phyloP scores from a whole-genome alignment of 2,888 invertebrate species.

The Brachypterus glaber region DNA sequence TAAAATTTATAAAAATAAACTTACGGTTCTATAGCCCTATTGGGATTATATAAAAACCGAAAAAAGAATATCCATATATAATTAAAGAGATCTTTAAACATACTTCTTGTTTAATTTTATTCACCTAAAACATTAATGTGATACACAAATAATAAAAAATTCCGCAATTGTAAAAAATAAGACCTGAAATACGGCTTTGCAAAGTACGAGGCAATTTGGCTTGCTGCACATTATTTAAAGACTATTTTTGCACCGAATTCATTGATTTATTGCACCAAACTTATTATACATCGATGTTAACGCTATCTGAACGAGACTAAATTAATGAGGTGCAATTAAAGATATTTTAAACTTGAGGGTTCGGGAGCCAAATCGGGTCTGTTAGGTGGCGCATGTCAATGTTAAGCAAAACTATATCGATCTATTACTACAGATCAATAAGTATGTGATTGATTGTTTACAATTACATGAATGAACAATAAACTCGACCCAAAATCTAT shows the following conservation, averaged over 20 bases:
- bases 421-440: too few relatives aligned
- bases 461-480: too few relatives aligned
- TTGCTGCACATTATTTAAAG: constrained; percentile 14
- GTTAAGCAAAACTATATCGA: background rate
- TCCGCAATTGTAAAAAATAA: constrained; percentile 15
- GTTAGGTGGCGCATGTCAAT: background rate
- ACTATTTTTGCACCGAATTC: too few relatives aligned
- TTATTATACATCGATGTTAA: too few relatives aligned
- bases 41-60: constrained; percentile 24
- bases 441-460: too few relatives aligned
- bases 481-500: too few relatives aligned
- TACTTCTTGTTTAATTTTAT: constrained; percentile 15
- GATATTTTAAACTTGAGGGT: too few relatives aligned
- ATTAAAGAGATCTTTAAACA: constrained; percentile 29
- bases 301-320: too few relatives aligned
- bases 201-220: constrained; percentile 11
- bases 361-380: background rate
- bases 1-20: too few relatives aligned
- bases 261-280: too few relatives aligned
- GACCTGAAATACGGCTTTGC: constrained; percentile 18
- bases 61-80: constrained; percentile 28
- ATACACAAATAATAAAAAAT: constrained; percentile 13
- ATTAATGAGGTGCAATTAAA: too few relatives aligned
- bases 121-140: constrained; percentile 19
- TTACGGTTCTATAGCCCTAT: constrained; percentile 27